Evolutionary conservation across 2,797 vertebrate species (phyloP).

Genomic region (Glyptemys insculpta): DNA sequence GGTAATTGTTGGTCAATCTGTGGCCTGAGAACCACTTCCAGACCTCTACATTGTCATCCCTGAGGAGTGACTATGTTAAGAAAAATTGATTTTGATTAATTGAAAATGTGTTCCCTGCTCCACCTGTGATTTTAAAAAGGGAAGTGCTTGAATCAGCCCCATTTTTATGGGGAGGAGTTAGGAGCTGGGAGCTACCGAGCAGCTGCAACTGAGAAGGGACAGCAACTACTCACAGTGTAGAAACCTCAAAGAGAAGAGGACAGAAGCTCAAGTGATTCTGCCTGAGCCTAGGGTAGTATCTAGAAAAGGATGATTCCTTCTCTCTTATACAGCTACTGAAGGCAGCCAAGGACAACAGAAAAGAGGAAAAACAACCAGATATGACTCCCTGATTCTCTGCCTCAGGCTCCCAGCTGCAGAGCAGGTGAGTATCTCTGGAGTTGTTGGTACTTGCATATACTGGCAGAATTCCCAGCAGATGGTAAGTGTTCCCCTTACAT

Average conservation of each 20-base stretch:
- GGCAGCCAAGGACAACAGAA: background rate
- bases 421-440: background rate
- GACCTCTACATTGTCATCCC: background rate
- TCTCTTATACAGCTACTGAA: background rate
- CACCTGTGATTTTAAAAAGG: background rate
- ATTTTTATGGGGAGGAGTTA: background rate
- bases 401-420: background rate
- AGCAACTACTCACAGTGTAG: background rate
- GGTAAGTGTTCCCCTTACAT: accelerated
- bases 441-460: background rate
- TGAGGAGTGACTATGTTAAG: background rate
- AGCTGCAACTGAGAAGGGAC: background rate
- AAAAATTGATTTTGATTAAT: accelerated
- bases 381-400: background rate
- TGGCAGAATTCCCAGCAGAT: background rate
- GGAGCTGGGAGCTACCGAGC: accelerated
- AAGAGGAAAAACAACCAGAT: background rate
- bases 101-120: background rate
- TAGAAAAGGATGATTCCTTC: background rate
- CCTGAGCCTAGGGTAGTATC: background rate
- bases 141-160: background rate
- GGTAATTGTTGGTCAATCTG: accelerated
- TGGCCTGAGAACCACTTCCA: background rate
- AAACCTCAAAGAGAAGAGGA: accelerated
- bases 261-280: background rate